These are phyloP conservation scores for Rhabdornis inornatus DNA, from an alignment of 2,113 vertebrate species.

Conservation along the genomic window DNA sequence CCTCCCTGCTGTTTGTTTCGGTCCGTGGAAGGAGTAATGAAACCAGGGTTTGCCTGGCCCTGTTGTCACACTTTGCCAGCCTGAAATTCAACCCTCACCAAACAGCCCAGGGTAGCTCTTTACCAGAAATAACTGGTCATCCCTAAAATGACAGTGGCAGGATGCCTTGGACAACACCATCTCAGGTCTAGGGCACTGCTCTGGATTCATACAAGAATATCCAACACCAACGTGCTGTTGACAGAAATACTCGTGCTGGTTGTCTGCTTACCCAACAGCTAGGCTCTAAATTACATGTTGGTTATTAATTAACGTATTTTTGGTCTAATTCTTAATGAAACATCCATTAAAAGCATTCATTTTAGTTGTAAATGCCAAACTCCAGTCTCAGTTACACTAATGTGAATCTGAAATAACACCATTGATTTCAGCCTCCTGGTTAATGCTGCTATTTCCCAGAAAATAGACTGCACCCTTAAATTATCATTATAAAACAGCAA, in stretches of 20 bases:
- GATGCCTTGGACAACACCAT: neutral
- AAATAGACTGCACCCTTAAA: neutral
- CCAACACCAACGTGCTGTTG: neutral
- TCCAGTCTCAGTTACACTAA: neutral
- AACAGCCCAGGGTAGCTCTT: neutral
- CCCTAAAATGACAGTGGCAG: neutral
- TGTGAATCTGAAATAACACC: neutral
- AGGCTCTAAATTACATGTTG: neutral
- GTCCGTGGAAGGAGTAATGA: constrained; percentile 28
- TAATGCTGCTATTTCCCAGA: neutral
- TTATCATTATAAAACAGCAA: neutral
- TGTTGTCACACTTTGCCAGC: neutral
- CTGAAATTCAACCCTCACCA: neutral
- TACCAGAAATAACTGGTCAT: neutral
- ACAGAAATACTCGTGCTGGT: neutral
- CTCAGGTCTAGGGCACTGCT: neutral
- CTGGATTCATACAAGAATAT: neutral
- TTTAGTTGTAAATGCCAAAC: neutral
- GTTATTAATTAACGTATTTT: neutral
- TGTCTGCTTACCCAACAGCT: neutral
- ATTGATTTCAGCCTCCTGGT: neutral
- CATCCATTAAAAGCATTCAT: neutral
- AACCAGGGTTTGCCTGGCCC: neutral
- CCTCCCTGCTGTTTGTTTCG: constrained; percentile 31
- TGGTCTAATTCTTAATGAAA: neutral